Evolutionary conservation across 1,140 invertebrate genomes (phyloP), one percentile per base, ranked within the genome.

Genomic region (Pemphigus obesinymphae): DNA sequence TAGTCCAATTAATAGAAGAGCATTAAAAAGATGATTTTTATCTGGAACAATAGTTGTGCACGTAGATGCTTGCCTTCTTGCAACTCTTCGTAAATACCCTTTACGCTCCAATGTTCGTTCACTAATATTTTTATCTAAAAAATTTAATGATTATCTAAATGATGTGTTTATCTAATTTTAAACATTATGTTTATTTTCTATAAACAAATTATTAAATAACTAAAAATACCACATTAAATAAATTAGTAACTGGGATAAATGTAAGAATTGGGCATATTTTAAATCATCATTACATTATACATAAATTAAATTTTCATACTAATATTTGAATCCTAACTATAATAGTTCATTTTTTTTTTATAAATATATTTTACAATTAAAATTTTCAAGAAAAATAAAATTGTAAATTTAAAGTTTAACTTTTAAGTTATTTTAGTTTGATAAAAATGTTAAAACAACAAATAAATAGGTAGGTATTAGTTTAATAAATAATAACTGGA

Each of bases 1-100:
- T 80, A 91, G 86, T 2, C 91, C 92, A 45, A 93, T 90, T 23
- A 93, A 86, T 10, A 92, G 84, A 84, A 91, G 90, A 34, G 90
- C 89, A 84, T 92, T 90, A 84, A 93, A 92, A 68, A 93, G 84
- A 7, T 89, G 34, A 84, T 84, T 84, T 85, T 86, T 61, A 85
- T 86, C 26, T 34, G 76, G 58, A 17, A 68, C 26, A n/a, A 73
- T 48, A 55, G 68, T 58, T 58, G 48, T 68, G 29, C 29, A 61
- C 13, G 83, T 50, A 20, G 82, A 75, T n/a, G 81, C 82, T 23
- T 29, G 37, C 13, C 66, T 34, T 78, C 83, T 72, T 29, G 89
- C 90, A 0, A 91, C 89, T 26, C 89, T 85, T 8, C 89, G 87
- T 1, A 91, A 89, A 87, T 92, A 91, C 82, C 88, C 88, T 85